Base-by-base conservation (phyloP, 1,140 invertebrate species). In the Thaumetopoea pityocampa region DNA sequence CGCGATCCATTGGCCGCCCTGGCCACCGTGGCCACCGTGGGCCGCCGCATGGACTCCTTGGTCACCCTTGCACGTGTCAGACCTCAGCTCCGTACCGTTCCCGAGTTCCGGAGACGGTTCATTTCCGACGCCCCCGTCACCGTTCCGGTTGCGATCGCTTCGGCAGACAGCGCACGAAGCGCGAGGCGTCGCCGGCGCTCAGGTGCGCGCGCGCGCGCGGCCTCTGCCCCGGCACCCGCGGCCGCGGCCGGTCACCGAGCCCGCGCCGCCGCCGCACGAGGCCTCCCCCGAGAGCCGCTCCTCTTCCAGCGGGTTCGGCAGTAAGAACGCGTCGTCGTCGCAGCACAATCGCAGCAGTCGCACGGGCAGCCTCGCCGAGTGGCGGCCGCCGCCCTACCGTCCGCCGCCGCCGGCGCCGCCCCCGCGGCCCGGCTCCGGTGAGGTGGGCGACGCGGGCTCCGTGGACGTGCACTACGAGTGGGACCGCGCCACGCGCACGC, bases 401-500 rank as follows among this genome's bases (percentile, higher is more conserved):
- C 88, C 91, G 20, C 91, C 92, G 2, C 89, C 90, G 8, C 88
- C 89, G 7, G 88, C 89, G 22, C 88, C 89, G 14, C 49, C 49
- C 16, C 51, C 65, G 33, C 63, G 62, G 9, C 65, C 66, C 5
- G 57, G 52, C 36, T 81, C 79, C 8, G 79, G 77, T 37, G 76
- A 70, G 51, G 69, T 62, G 35, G 65, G 52, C 5, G 94, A 96
- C 79, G 90, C 92, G 35, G 91, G 92, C 43, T 96, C 94, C 60
- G 96, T 96, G 22, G 96, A 98, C 78, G 95, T 95, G 27, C 96
- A 98, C 76, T 98, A 98, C 82, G 96, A 98, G 82, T 98, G 97
- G 85, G 95, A 97, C 79, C 91, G 91, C 7, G 92, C 92, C 10
- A 92, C 93, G 5, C 92, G 93, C n/a, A 91, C 90, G 14, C 90